phyloP scores from a whole-genome alignment of 2,113 vertebrate genomes.

The Podarcis cretensis region DNA sequence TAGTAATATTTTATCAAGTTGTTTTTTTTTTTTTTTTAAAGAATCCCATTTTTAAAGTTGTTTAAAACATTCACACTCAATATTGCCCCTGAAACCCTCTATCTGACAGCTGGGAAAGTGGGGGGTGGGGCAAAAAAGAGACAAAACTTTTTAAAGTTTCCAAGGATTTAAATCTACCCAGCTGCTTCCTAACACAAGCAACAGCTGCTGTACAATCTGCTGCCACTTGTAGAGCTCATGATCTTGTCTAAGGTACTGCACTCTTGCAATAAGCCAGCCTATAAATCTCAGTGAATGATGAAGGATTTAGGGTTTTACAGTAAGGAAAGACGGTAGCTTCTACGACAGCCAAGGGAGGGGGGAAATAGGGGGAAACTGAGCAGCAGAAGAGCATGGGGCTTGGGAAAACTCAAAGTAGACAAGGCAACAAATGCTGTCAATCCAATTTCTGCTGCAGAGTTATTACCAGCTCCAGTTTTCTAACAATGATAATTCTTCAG shows the following conservation, averaged over 20 bases:
- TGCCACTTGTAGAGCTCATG: slow-evolving; percentile 3
- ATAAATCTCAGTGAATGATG: not conserved
- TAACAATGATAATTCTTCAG: too few relatives aligned
- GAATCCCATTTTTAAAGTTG: too few relatives aligned
- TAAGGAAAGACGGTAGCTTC: not conserved
- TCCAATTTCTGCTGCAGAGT: not conserved
- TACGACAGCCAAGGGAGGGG: not conserved
- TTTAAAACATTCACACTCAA: not conserved
- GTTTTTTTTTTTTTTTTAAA: too few relatives aligned
- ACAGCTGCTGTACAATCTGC: slow-evolving; percentile 16
- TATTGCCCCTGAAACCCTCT: not conserved
- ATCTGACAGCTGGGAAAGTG: too few relatives aligned
- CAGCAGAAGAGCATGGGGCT: not conserved
- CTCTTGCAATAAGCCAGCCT: not conserved
- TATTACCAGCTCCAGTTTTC: too few relatives aligned
- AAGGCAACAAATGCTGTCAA: not conserved
- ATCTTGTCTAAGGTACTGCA: not conserved
- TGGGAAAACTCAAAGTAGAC: not conserved
- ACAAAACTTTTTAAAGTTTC: not conserved
- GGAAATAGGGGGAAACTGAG: not conserved
- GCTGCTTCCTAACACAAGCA: slow-evolving; percentile 5
- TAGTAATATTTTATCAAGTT: not conserved
- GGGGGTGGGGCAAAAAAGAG: not conserved
- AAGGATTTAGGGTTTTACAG: not conserved
- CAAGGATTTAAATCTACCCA: not conserved